These are phyloP conservation scores for Drosophila auraria DNA, from an alignment of 1,140 invertebrate genomes.

Conservation along the genomic window DNA sequence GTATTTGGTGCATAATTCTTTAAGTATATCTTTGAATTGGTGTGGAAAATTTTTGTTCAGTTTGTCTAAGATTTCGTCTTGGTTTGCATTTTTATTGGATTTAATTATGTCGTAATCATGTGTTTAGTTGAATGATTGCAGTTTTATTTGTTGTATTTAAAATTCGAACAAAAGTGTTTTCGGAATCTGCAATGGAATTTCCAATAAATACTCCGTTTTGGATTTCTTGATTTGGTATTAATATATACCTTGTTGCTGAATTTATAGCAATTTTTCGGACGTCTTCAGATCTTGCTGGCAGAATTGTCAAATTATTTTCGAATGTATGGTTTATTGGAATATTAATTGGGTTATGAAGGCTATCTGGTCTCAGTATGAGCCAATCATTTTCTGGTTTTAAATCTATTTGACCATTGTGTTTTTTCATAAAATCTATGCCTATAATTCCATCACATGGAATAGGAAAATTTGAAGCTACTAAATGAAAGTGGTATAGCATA, in stretches of 20 bases:
- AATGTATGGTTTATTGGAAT: constrained; percentile 1
- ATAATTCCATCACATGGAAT: constrained; percentile 7
- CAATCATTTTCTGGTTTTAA: constrained; percentile 1
- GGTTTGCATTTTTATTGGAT: neutral
- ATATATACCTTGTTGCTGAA: too few species aligned
- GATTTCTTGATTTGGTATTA: too few species aligned
- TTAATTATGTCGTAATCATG: too few species aligned
- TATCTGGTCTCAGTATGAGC: neutral
- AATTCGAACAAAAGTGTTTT: too few species aligned
- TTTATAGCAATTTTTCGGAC: too few species aligned
- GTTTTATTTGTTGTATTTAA: too few species aligned
- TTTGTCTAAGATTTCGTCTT: too few species aligned
- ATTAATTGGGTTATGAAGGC: neutral
- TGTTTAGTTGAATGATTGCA: too few species aligned
- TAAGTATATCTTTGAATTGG: neutral
- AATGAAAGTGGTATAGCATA: neutral
- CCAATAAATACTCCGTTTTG: too few species aligned
- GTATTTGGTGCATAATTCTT: neutral
- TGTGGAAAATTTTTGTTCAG: neutral
- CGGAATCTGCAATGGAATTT: too few species aligned
- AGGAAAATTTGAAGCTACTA: neutral
- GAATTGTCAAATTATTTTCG: neutral
- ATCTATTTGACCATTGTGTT: constrained; percentile 10
- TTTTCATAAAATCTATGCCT: constrained; percentile 7
- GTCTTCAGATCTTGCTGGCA: neutral